These are phyloP conservation scores for Actenoides hombroni DNA, from an alignment of 2,113 vertebrate species.

Conservation along the genomic window DNA sequence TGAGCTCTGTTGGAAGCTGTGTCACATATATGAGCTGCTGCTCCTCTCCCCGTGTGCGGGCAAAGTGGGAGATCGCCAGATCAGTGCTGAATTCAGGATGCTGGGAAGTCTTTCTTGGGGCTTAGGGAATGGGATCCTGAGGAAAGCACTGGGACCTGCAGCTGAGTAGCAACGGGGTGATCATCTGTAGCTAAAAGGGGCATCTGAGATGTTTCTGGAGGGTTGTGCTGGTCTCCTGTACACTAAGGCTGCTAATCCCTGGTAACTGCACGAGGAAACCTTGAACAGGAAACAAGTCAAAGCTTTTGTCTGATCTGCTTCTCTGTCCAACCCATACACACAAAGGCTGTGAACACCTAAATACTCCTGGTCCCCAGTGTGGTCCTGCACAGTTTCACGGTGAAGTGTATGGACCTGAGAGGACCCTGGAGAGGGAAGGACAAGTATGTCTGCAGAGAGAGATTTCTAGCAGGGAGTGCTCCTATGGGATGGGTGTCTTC, in stretches of 20 bases:
- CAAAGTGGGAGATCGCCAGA: not conserved
- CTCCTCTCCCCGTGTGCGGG: not conserved
- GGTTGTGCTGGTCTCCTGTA: not conserved
- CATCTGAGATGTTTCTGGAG: not conserved
- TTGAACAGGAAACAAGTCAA: conserved; percentile 3
- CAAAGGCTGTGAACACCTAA: not conserved
- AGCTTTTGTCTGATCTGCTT: not conserved
- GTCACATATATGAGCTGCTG: not conserved
- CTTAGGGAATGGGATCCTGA: not conserved
- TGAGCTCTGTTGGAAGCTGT: not conserved
- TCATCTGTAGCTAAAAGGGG: not conserved
- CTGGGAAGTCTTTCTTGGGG: not conserved
- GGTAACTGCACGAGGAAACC: conserved; percentile 2
- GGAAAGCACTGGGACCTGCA: not conserved
- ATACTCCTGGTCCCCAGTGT: not conserved
- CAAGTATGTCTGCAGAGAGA: not conserved
- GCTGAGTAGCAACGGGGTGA: not conserved
- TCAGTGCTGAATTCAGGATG: not conserved
- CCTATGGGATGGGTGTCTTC: not conserved
- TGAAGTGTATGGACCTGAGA: not conserved
- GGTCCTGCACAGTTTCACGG: not conserved
- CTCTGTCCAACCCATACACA: not conserved
- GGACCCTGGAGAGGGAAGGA: not conserved
- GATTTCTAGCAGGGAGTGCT: not conserved
- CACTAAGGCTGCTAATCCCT: not conserved